Base-by-base conservation (phyloP, 2,113 vertebrate species). In the Carlito syrichta region DNA sequence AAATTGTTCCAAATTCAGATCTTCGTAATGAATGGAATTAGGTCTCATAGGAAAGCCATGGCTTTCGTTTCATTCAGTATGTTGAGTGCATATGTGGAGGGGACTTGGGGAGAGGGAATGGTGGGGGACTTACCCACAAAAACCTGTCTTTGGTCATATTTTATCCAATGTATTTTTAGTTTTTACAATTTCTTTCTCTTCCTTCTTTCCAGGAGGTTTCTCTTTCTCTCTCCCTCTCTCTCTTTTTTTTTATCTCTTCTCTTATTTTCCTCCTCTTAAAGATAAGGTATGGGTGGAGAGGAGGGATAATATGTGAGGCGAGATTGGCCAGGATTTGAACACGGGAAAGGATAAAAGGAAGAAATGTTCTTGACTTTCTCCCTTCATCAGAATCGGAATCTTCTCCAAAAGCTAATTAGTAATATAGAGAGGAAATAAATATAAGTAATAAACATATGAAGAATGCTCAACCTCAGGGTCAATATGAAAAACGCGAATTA, bases 371-470 rank as follows among this genome's bases (percentile, higher is more conserved):
- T 32, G 14, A 68, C 73, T 90, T 40, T 88, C 40, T 74, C 35
- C 11, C 7, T 86, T 83, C 10, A 40, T 17, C 56, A 56, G 20
- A 81, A 62, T 50, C 76, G 0, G 0, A 17, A 52, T 94, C 1
- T 77, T 89, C 52, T 86, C 45, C 23, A 62, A 73, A 76, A 89
- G 8, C 4, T 63, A 85, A 82, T 5, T 35, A 4, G 71, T 23
- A 60, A 4, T 50, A 56, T 0, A 94, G n/a, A 93, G 45, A 92
- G 66, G 17, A 95, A 86, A 83, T 45, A 84, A 71, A 93, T 52
- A 30, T 91, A 19, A 74, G 2, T 86, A 52, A 84, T 50, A 87
- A 43, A 1, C 25, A 32, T 66, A 32, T 14, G 1, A 77, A 87
- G 32, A 43, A 87, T 63, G 5, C 38, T 95, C 38, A 71, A 40